Conservation (phyloP, 2,113 vertebrate genomes). For the Mus spicilegus region DNA sequence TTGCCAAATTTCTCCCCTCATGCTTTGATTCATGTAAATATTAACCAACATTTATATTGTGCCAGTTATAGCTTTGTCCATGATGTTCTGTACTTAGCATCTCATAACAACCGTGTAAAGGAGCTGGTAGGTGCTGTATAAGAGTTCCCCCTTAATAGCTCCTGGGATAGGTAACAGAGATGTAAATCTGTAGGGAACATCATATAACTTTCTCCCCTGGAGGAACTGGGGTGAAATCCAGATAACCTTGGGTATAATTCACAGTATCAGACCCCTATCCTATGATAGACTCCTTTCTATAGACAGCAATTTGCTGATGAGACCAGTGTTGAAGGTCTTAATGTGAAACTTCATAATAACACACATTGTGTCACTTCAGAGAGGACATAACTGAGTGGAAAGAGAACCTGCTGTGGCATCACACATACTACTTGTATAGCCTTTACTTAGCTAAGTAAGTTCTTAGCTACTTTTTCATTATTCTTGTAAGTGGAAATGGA, state of each 20-base stretch:
- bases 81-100: not conserved
- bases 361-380: not conserved
- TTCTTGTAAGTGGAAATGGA: conserved; percentile 26
- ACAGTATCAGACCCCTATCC: not conserved
- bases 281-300: not conserved
- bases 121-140: rapidly evolving
- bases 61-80: not conserved
- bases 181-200: not conserved
- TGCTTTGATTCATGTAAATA: not conserved
- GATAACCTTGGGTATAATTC: not conserved
- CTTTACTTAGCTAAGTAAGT: not conserved
- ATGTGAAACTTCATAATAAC: not conserved
- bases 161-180: not conserved
- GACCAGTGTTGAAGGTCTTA: not conserved
- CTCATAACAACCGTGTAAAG: not conserved
- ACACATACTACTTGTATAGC: rapidly evolving
- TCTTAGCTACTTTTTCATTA: not conserved
- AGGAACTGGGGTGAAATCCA: not conserved
- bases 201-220: not conserved
- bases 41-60: not conserved
- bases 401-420: not conserved
- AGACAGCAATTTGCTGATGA: not conserved
- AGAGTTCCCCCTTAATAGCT: not conserved
- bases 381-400: not conserved
- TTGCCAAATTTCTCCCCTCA: not conserved